Evolutionary conservation across 2,888 invertebrate genomes (phyloP).

Genomic region (Agriopis aurantiaria): DNA sequence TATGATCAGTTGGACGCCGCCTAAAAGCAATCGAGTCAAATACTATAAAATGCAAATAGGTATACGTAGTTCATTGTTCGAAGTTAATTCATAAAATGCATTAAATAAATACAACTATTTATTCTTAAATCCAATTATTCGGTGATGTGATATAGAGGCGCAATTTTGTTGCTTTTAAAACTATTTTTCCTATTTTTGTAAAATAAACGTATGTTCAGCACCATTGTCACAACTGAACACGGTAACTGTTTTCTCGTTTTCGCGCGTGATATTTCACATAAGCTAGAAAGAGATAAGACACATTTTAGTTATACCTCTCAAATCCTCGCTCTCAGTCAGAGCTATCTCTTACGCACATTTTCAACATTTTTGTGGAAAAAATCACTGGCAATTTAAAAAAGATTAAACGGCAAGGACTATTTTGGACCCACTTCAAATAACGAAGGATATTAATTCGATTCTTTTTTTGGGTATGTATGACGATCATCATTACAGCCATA

Average conservation of each 20-base stretch:
- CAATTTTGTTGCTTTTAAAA: slow-evolving; percentile 9
- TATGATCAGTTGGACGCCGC: too few relatives aligned
- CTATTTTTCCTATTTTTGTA: background rate
- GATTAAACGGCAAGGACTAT: too few relatives aligned
- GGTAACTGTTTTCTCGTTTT: background rate
- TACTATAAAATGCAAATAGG: slow-evolving; percentile 19
- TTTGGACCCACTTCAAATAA: too few relatives aligned
- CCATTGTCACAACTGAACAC: background rate
- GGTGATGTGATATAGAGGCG: slow-evolving; percentile 42
- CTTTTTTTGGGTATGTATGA: too few relatives aligned
- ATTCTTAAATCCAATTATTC: slow-evolving; percentile 45
- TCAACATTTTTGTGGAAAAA: too few relatives aligned
- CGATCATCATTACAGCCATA: too few relatives aligned
- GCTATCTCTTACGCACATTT: too few relatives aligned
- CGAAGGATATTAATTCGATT: too few relatives aligned
- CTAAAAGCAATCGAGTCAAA: background rate
- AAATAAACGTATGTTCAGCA: background rate
- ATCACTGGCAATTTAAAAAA: too few relatives aligned
- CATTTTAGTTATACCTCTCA: background rate
- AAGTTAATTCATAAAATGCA: slow-evolving; percentile 20
- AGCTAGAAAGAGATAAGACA: background rate
- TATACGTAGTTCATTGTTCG: slow-evolving; percentile 37
- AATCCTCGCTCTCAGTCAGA: too few relatives aligned
- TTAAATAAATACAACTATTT: slow-evolving; percentile 32
- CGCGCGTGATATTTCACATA: background rate